Percentiles rank a stretch among this genome's conserved stretches.
phyloP scores from a whole-genome alignment of 1,140 invertebrate genomes.

The Drosophila albomicans region DNA sequence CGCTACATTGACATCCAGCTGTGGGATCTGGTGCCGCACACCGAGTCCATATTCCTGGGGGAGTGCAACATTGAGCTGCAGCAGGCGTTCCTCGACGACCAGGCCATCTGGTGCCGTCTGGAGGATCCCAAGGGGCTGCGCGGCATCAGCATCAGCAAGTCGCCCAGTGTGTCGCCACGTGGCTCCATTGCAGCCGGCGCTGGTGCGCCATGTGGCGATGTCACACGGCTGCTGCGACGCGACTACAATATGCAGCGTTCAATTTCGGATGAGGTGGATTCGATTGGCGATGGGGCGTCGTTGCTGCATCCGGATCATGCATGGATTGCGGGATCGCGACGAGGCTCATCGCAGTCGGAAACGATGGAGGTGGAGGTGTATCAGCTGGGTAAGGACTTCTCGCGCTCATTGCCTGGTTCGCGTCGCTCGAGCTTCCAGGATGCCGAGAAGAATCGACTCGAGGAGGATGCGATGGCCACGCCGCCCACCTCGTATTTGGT shows the following conservation, averaged over 20 bases:
- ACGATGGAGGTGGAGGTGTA: constrained; percentile 94
- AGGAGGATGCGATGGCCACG: constrained; percentile 85
- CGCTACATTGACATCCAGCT: constrained; percentile 93
- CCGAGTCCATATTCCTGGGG: constrained; percentile 92
- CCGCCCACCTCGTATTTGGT: constrained; percentile 87
- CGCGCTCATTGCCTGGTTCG: constrained; percentile 92
- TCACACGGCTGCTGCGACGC: constrained; percentile 87
- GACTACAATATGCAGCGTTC: constrained; percentile 89
- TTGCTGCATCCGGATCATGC: constrained; percentile 94
- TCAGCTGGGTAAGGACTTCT: constrained; percentile 93
- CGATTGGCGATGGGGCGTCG: constrained; percentile 89
- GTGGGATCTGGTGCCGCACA: constrained; percentile 93
- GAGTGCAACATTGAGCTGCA: constrained; percentile 92
- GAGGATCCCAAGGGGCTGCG: constrained; percentile 91
- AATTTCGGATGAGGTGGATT: constrained; percentile 90
- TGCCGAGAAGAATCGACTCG: constrained; percentile 85
- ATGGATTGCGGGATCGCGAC: constrained; percentile 90
- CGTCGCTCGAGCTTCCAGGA: constrained; percentile 93
- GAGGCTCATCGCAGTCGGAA: constrained; percentile 94
- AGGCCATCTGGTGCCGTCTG: constrained; percentile 94
- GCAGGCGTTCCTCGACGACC: constrained; percentile 93
- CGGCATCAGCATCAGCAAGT: constrained; percentile 86
- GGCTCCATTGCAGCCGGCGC: constrained; percentile 88
- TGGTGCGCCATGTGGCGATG: constrained; percentile 85
- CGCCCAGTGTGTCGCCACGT: constrained; percentile 91